phyloP scores from a whole-genome alignment of 2,797 vertebrate genomes.

The Cercopithecus neglectus region DNA sequence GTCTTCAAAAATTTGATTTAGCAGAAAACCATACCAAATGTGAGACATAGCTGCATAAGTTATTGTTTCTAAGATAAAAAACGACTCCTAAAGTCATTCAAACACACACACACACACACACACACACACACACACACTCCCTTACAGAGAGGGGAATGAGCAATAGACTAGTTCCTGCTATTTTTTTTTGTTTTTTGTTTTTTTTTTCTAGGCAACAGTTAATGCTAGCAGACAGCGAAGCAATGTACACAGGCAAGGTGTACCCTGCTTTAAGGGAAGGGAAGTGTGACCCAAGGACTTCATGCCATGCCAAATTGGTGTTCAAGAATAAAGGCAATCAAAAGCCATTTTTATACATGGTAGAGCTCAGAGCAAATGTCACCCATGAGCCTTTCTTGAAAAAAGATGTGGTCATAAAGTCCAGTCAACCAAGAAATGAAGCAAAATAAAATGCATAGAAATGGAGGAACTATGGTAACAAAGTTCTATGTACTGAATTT shows the following conservation, averaged over 20 bases:
- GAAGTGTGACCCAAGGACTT: not conserved
- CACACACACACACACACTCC: not conserved
- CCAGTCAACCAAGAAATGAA: constrained; percentile 58
- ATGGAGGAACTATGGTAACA: not conserved
- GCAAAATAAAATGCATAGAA: constrained; percentile 41
- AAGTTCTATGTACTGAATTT: not conserved
- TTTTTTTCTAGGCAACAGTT: not conserved
- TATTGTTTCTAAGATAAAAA: not conserved
- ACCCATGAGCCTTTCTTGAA: not conserved
- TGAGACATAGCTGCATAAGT: not conserved
- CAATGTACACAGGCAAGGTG: not conserved
- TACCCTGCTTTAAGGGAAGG: not conserved
- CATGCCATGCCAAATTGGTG: not conserved
- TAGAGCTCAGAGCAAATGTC: constrained; percentile 15
- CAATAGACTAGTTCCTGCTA: not conserved
- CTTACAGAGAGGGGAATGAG: no score
- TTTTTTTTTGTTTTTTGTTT: not conserved
- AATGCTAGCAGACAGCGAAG: not conserved
- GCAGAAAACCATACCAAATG: not conserved
- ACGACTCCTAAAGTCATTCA: not conserved
- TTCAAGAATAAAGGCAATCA: not conserved
- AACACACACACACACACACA: not conserved
- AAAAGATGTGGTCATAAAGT: constrained; percentile 35
- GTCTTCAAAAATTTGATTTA: not conserved
- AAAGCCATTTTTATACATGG: constrained; percentile 28